phyloP scores from a whole-genome alignment of 2,113 vertebrate genomes.

The Rhinoderma darwinii region DNA sequence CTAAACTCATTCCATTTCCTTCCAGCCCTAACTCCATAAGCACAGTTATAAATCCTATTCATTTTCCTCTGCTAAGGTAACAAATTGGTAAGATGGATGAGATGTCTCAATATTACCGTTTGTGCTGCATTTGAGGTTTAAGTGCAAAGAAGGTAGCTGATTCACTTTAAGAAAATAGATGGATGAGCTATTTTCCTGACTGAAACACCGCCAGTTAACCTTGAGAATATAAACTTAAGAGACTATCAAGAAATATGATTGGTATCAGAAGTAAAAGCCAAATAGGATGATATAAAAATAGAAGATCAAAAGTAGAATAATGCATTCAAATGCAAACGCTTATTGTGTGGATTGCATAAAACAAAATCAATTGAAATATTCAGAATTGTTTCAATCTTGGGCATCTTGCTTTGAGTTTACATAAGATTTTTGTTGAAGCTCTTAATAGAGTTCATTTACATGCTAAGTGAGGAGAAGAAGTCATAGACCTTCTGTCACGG shows the following conservation, averaged over 20 bases:
- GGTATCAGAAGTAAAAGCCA: constrained; percentile 1
- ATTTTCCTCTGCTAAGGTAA: constrained; percentile 12
- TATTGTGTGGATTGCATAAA: background rate
- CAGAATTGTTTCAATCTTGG: background rate
- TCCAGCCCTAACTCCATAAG: background rate
- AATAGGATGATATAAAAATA: constrained; percentile 7
- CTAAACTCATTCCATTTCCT: background rate
- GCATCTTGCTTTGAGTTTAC: background rate
- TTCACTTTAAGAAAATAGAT: constrained; percentile 6
- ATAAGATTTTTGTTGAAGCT: background rate
- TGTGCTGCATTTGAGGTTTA: constrained; percentile 2
- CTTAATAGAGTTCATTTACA: background rate
- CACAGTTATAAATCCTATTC: background rate
- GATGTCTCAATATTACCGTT: constrained; percentile 5
- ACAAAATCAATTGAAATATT: background rate
- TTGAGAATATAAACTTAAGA: background rate
- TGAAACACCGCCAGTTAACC: constrained; percentile 14
- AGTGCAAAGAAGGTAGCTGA: constrained; percentile 22
- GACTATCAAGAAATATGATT: background rate
- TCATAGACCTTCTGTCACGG: no score
- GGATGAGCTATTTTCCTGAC: constrained; percentile 8
- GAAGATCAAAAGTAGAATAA: background rate
- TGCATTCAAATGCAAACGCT: background rate
- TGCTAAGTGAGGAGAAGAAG: no score
- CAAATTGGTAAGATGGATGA: constrained; percentile 36